These are phyloP conservation scores for Lucifuga dentata DNA, from an alignment of 2,113 vertebrate genomes.

Conservation along the genomic window DNA sequence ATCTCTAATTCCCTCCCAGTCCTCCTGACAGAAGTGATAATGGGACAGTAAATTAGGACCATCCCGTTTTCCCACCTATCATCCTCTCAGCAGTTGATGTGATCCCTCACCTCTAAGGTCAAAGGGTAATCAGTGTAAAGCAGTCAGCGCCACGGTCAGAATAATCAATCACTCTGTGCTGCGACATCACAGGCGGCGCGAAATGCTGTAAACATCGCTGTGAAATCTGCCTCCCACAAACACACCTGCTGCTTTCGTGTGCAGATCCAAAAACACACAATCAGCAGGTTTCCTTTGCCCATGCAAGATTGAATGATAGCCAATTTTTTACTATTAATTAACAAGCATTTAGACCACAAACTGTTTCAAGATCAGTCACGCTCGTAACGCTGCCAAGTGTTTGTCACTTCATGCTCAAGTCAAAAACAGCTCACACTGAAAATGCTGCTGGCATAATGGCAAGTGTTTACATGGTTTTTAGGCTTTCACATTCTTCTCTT, in stretches of 20 bases:
- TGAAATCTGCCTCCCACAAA: constrained; percentile 34
- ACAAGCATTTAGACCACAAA: constrained; percentile 28
- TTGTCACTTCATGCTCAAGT: constrained; percentile 25
- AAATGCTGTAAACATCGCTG: constrained; percentile 28
- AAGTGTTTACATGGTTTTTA: constrained; percentile 48
- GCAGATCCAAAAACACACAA: constrained; percentile 17
- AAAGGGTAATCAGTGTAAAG: constrained; percentile 68
- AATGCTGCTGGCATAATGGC: constrained; percentile 29
- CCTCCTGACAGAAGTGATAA: constrained; percentile 67
- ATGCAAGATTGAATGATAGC: constrained; percentile 34
- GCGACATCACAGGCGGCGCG: constrained; percentile 44
- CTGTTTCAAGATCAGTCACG: constrained; percentile 25
- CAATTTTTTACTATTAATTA: constrained; percentile 34
- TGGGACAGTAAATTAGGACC: constrained; percentile 74
- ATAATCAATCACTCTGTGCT: constrained; percentile 73
- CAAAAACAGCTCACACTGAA: constrained; percentile 5
- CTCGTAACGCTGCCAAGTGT: constrained; percentile 31
- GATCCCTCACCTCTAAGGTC: constrained; percentile 67
- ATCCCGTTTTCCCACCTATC: constrained; percentile 42
- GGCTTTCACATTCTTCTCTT: constrained; percentile 39
- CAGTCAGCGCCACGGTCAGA: constrained; percentile 57
- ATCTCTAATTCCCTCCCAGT: constrained; percentile 29
- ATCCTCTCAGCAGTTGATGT: constrained; percentile 58
- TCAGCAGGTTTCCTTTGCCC: constrained; percentile 9
- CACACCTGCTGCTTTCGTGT: constrained; percentile 39